These are phyloP conservation scores for Petrocephalus sullivani DNA, from an alignment of 2,797 vertebrate species.

Conservation along the genomic window DNA sequence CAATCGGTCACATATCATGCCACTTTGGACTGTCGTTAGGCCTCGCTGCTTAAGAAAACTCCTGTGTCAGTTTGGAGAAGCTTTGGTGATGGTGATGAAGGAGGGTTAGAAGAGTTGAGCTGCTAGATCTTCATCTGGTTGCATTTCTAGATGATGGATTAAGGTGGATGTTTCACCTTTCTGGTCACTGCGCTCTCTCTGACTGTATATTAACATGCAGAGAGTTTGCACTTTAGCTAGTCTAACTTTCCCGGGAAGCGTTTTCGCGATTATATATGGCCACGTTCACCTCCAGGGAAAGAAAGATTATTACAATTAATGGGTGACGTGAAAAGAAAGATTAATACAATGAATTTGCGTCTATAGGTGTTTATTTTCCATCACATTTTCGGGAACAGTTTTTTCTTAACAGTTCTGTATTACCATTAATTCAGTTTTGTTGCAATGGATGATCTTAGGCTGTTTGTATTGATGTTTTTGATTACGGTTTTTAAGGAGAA, in stretches of 20 bases:
- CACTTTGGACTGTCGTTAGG: not conserved
- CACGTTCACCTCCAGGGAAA: not conserved
- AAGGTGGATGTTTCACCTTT: not conserved
- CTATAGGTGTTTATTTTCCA: not conserved
- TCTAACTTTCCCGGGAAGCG: not conserved
- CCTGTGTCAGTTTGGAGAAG: not conserved
- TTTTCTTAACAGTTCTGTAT: not conserved
- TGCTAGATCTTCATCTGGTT: not conserved
- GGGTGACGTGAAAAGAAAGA: not conserved
- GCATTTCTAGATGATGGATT: not conserved
- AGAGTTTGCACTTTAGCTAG: not conserved
- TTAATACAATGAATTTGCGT: not conserved
- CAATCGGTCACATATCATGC: not conserved
- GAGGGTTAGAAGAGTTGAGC: not conserved
- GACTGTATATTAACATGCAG: not conserved
- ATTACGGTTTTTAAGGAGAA: not conserved
- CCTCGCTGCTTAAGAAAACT: not conserved
- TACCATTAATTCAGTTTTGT: not conserved
- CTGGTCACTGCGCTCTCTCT: not conserved
- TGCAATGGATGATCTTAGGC: constrained; percentile 8
- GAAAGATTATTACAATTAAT: constrained; percentile 5
- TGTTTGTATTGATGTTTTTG: constrained; percentile 1
- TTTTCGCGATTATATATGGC: not conserved
- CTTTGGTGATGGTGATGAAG: not conserved
- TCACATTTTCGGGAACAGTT: not conserved